phyloP scores from a whole-genome alignment of 2,797 vertebrate species.

The Tolypeutes matacus region DNA sequence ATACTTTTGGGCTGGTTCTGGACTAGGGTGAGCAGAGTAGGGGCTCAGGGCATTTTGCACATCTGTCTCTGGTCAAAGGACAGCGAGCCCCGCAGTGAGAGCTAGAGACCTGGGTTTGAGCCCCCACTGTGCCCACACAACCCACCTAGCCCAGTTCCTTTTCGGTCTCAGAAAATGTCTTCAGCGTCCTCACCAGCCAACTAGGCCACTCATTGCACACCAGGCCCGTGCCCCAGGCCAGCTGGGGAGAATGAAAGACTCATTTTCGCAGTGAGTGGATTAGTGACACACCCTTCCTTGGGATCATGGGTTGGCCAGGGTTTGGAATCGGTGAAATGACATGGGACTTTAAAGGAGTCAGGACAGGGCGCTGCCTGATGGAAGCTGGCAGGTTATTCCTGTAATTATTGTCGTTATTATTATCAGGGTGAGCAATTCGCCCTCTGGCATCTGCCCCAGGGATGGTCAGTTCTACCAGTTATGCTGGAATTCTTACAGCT shows the following conservation, averaged over 20 bases:
- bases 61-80: not conserved
- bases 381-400: not conserved
- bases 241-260: not conserved
- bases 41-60: no score
- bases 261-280: not conserved
- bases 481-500: not conserved
- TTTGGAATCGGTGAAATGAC: not conserved
- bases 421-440: not conserved
- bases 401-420: not conserved
- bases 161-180: not conserved
- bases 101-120: not conserved
- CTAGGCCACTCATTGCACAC: not conserved
- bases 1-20: fast-evolving
- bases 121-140: not conserved
- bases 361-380: not conserved
- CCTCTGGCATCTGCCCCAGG: not conserved
- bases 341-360: not conserved
- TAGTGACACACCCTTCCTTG: not conserved
- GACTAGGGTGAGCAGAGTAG: not conserved
- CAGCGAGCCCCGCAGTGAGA: not conserved
- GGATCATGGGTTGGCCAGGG: not conserved
- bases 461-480: not conserved
- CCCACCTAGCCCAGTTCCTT: no score
- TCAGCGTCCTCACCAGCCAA: not conserved
- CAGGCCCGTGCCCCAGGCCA: not conserved